Evolutionary conservation across 2,113 vertebrate genomes (phyloP).

Genomic region (Corapipo altera): DNA sequence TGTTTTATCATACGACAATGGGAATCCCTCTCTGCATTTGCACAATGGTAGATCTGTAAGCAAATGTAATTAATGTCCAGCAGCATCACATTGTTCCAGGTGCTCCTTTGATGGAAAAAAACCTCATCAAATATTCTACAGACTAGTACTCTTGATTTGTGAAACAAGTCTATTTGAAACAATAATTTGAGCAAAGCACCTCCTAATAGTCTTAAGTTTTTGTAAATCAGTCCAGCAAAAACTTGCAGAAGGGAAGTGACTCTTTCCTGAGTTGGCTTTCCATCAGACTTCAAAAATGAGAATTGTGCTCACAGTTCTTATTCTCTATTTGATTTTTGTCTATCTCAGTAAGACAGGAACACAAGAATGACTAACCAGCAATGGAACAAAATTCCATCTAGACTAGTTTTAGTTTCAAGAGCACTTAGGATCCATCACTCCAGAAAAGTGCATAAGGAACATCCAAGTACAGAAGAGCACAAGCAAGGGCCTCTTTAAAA

Average conservation of each 20-base stretch:
- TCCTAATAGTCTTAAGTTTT: not conserved
- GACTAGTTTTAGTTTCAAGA: not conserved
- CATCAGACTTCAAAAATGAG: not conserved
- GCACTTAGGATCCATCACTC: fast-evolving
- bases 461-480: fast-evolving
- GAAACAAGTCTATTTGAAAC: not conserved
- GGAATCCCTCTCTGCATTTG: not conserved
- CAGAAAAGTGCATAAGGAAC: not conserved
- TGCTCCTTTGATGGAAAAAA: not conserved
- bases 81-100: not conserved
- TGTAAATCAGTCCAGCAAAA: not conserved
- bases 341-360: not conserved
- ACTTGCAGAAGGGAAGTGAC: not conserved
- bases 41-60: not conserved
- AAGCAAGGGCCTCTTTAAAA: not conserved
- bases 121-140: not conserved
- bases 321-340: not conserved
- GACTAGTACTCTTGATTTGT: not conserved
- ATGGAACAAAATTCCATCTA: not conserved
- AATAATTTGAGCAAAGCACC: not conserved
- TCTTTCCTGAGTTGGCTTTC: not conserved
- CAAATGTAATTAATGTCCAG: not conserved
- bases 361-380: not conserved
- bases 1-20: not conserved
- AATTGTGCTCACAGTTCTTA: not conserved